phyloP scores from a whole-genome alignment of 2,113 vertebrate species.

The Toxotes jaculatrix region DNA sequence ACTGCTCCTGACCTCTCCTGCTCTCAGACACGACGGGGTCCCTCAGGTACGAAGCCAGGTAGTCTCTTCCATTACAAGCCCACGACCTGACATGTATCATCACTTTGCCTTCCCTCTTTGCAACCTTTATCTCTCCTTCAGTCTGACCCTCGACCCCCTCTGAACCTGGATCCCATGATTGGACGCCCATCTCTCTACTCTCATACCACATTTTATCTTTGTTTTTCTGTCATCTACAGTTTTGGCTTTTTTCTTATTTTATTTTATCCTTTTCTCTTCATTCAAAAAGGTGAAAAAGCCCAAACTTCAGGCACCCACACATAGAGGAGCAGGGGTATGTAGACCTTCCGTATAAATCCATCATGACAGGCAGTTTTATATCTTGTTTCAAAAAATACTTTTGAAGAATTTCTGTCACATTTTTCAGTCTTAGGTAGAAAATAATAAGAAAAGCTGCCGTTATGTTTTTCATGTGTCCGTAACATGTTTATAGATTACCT shows the following conservation, averaged over 20 bases:
- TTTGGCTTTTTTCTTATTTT: not conserved
- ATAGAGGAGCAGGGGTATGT: no score
- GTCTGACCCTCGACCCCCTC: not conserved
- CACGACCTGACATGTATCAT: slow-evolving; percentile 6
- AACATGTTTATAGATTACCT: no score
- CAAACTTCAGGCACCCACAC: no score
- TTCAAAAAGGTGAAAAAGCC: no score
- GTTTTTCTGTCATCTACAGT: not conserved
- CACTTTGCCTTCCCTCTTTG: not conserved
- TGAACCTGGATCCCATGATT: not conserved
- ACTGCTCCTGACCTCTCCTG: not conserved
- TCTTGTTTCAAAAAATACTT: no score
- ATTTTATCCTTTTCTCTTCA: not conserved
- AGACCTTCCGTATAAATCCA: no score
- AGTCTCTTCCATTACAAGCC: slow-evolving; percentile 12
- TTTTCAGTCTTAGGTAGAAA: no score
- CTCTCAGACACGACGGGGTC: not conserved
- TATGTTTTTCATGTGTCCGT: no score
- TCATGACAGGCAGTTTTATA: no score
- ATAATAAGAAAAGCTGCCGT: no score
- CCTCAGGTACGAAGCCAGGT: not conserved
- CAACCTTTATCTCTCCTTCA: slow-evolving; percentile 15
- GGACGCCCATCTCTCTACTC: not conserved
- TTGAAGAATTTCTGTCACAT: no score
- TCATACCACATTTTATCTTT: not conserved